Conservation (phyloP, 2,888 invertebrate genomes). For the Troides aeacus region DNA sequence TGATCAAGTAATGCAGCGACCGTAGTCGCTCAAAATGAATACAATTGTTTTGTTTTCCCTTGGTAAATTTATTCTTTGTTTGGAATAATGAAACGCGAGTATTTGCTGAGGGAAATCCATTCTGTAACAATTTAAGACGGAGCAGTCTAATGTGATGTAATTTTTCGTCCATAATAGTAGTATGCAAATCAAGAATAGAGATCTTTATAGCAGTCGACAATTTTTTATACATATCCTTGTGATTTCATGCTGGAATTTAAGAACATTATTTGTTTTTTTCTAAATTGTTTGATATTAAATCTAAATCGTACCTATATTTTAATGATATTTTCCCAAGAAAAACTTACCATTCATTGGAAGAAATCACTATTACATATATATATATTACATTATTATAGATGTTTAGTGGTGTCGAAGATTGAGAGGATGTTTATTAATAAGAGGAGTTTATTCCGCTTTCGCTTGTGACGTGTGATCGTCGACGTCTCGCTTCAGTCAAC, state of each 20-base stretch:
- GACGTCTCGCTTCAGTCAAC: constrained; percentile 49
- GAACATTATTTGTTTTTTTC: not conserved
- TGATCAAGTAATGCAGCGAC: constrained; percentile 72
- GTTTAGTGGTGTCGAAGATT: too few species aligned
- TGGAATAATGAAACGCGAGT: constrained; percentile 75
- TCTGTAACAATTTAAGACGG: constrained; percentile 72
- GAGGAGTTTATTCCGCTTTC: constrained; percentile 35
- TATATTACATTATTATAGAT: too few species aligned
- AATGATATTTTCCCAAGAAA: too few species aligned
- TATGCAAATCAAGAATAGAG: constrained; percentile 40
- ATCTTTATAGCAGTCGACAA: constrained; percentile 14
- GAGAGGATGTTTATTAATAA: not conserved
- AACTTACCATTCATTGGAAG: too few species aligned
- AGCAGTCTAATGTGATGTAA: constrained; percentile 69
- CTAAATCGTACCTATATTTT: too few species aligned
- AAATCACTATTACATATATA: too few species aligned
- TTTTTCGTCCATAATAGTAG: constrained; percentile 68
- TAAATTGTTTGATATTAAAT: not conserved
- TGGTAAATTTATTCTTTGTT: constrained; percentile 75
- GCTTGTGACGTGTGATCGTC: constrained; percentile 43
- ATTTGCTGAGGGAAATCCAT: constrained; percentile 73
- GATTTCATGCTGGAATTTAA: not conserved
- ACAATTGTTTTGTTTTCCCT: constrained; percentile 76
- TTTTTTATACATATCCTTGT: not conserved
- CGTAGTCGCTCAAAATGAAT: constrained; percentile 72